These are phyloP conservation scores for Etheostoma nigrum DNA, from an alignment of 2,797 vertebrate species.

Conservation along the genomic window DNA sequence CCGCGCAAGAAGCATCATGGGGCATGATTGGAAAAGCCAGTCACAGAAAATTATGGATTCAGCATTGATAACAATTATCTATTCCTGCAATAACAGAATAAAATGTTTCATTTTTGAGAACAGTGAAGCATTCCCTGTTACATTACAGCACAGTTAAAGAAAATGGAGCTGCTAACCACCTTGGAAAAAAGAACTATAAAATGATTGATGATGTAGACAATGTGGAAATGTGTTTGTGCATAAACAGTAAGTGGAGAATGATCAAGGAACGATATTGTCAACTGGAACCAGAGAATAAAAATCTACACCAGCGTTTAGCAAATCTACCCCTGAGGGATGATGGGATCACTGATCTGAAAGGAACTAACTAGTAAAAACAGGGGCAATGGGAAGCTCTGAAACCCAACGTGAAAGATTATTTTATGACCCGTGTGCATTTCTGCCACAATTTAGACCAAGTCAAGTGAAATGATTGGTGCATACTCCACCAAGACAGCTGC, in stretches of 20 bases:
- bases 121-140: constrained; percentile 4
- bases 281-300: constrained; percentile 28
- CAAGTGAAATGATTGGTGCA: constrained; percentile 41
- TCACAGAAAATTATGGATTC: constrained; percentile 46
- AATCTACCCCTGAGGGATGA: constrained; percentile 35
- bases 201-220: constrained; percentile 49
- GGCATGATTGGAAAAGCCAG: constrained; percentile 34
- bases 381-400: constrained; percentile 22
- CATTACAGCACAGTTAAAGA: constrained; percentile 20
- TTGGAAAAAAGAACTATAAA: constrained; percentile 36
- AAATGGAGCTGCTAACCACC: constrained; percentile 22
- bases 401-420: constrained; percentile 48
- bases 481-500: neutral
- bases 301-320: constrained; percentile 28
- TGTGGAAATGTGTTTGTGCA: constrained; percentile 22
- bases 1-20: constrained; percentile 35
- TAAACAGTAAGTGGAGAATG: constrained; percentile 28
- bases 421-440: constrained; percentile 51
- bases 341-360: constrained; percentile 58
- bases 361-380: constrained; percentile 49
- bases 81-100: constrained; percentile 11
- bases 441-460: constrained; percentile 54
- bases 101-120: constrained; percentile 10
- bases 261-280: constrained; percentile 15
- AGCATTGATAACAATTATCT: constrained; percentile 38